Evolutionary conservation across 2,888 invertebrate species (phyloP).

Genomic region (Troides aeacus): DNA sequence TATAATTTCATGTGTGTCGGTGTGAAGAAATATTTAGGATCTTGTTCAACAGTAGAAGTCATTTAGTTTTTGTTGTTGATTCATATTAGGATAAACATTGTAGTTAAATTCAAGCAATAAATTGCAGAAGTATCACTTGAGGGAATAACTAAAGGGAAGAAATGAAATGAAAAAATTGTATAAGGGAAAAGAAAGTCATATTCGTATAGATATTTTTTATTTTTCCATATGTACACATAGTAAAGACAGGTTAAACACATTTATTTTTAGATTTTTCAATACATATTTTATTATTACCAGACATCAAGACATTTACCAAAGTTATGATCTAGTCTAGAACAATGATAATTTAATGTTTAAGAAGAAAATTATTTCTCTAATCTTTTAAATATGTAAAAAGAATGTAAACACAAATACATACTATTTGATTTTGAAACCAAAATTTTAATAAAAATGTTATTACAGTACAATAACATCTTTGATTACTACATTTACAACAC

Average conservation of each 20-base stretch:
- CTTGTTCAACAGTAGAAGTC: too few species aligned
- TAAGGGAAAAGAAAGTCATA: constrained; percentile 6
- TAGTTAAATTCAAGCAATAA: too few species aligned
- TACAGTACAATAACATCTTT: constrained; percentile 5
- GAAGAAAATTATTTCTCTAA: constrained; percentile 9
- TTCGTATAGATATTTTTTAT: constrained; percentile 17
- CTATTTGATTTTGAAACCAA: constrained; percentile 5
- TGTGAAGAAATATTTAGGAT: too few species aligned
- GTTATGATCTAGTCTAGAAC: constrained; percentile 24
- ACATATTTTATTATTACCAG: constrained; percentile 7
- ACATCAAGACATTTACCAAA: constrained; percentile 25
- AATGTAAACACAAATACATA: background rate
- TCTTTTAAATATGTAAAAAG: background rate
- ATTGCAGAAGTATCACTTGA: too few species aligned
- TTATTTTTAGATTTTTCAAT: constrained; percentile 4
- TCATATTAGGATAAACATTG: too few species aligned
- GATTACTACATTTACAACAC: background rate
- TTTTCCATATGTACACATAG: constrained; percentile 16
- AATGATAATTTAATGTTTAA: constrained; percentile 13
- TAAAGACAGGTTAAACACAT: constrained; percentile 12
- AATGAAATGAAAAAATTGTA: too few species aligned
- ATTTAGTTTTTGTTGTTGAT: too few species aligned
- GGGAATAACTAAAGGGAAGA: too few species aligned
- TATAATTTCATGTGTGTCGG: background rate
- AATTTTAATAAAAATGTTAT: background rate